Percentiles rank a stretch among this genome's conserved stretches.
Evolutionary conservation across 2,888 invertebrate species (phyloP).

Genomic region (Eudasyphora cyanicolor): DNA sequence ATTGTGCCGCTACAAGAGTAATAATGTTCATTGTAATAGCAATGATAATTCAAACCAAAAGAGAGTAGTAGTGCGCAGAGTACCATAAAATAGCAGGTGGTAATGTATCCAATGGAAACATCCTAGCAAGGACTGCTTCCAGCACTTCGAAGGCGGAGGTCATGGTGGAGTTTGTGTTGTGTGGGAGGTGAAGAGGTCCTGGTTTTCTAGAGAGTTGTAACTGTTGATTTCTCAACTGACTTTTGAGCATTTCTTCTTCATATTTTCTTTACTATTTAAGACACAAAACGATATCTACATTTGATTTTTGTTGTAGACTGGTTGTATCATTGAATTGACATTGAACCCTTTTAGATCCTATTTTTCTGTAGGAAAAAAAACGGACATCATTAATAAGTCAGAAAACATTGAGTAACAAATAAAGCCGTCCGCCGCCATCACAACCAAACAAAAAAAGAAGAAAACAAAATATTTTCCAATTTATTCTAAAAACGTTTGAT

Average conservation of each 20-base stretch:
- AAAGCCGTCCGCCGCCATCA: not conserved
- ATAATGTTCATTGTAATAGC: constrained; percentile 28
- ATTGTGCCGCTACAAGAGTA: not conserved
- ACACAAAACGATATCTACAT: not conserved
- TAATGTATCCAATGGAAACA: not conserved
- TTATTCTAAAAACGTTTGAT: constrained; percentile 27
- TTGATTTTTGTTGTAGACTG: not conserved
- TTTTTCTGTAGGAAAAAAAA: not conserved
- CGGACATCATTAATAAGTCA: constrained; percentile 27
- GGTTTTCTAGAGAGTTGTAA: not conserved
- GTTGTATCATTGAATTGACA: constrained; percentile 31
- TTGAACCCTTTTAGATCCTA: not conserved
- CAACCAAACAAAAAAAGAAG: not conserved
- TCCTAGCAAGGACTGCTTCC: not conserved
- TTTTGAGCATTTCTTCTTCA: not conserved
- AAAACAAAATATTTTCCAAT: constrained; percentile 30
- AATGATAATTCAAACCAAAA: constrained; percentile 15
- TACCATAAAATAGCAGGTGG: constrained; percentile 25
- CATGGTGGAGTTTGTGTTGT: not conserved
- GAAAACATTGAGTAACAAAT: constrained; percentile 3
- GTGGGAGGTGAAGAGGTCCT: not conserved
- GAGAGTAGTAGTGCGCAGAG: not conserved
- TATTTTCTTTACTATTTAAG: not conserved
- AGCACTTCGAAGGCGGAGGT: too few relatives aligned
- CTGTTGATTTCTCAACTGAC: constrained; percentile 14